A percentile compares a stretch with the other conserved stretches of the same genome.
Conservation (phyloP, 2,888 invertebrate species). For the Fissipunctia ypsillon region DNA sequence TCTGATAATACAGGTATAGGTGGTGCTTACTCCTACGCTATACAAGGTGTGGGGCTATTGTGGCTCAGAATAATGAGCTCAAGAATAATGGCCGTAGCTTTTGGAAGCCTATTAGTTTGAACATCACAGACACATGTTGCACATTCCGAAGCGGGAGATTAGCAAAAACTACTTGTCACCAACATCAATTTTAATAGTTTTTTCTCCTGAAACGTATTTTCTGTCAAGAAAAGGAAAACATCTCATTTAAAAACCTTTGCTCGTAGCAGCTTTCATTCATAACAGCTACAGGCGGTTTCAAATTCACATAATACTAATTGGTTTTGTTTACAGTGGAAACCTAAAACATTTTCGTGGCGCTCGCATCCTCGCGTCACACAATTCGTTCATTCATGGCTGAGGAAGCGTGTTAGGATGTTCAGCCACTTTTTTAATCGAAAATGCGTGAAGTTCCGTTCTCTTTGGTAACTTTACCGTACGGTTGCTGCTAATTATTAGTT, state of each 20-base stretch:
- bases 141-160: not conserved
- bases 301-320: constrained; percentile 7
- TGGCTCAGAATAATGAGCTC: constrained; percentile 19
- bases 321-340: constrained; percentile 6
- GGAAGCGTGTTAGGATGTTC: constrained; percentile 51
- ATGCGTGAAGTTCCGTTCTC: constrained; percentile 62
- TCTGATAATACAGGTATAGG: constrained; percentile 46
- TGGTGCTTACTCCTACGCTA: constrained; percentile 39
- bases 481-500: constrained; percentile 48
- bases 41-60: constrained; percentile 41
- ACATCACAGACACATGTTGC: not conserved
- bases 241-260: not conserved
- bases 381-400: constrained; percentile 47
- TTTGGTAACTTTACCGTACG: constrained; percentile 51
- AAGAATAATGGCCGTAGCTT: constrained; percentile 18
- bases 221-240: not conserved
- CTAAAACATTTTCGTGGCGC: constrained; percentile 5
- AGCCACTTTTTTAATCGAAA: constrained; percentile 45
- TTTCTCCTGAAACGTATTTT: too few species aligned
- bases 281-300: not conserved
- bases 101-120: constrained; percentile 20
- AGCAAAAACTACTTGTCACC: not conserved
- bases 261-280: not conserved
- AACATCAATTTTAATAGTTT: not conserved
- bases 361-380: constrained; percentile 24